Base-by-base conservation (phyloP, 2,888 invertebrate species). In the Cephus rjabovi region DNA sequence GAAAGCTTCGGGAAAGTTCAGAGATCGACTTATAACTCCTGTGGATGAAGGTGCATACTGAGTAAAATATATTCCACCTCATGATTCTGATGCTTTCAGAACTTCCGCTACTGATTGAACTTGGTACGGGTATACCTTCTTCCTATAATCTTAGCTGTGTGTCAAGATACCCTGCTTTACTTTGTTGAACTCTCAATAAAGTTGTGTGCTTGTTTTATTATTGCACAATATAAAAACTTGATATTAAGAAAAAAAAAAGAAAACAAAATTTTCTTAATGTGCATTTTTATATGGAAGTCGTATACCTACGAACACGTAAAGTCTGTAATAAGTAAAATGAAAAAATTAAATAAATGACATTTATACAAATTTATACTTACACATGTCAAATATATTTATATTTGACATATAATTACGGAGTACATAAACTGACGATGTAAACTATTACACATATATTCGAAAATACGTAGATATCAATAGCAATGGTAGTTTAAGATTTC, bases 121-220 rank as follows among this genome's bases (percentile, higher is more conserved):
- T 34, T 87, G 85, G 79, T 85, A 87, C 76, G 84, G 88, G 75
- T 87, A 87, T 87, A 87, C 75, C 77, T 87, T 34, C 81, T 86
- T 15, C 89, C 89, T 79, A 83, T 88, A 1, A 68, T 83, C 15
- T 76, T 77, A 9, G 68, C 77, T 9, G 37, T 80, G 34, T 35
- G 11, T 76, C 1, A 12, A 75, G 4, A 75, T 75, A 37, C 34
- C 71, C 6, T 30, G 31, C 1, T 37, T 31, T 33, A 34, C 69
- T 33, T 74, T 69, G 69, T 74, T 69, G 37, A 69, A 74, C 69
- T 33, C 11, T 77, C 6, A 34, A 31, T n/a, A 77, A 69, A 77
- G 11, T 33, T 33, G 4, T 70, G 12, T 33, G 70, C 23, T 31
- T 33, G 12, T 30, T 70, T 30, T 12, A 31, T 12, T 70, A 11